phyloP scores from a whole-genome alignment of 2,888 invertebrate species.

The Cacoxenus indagator region DNA sequence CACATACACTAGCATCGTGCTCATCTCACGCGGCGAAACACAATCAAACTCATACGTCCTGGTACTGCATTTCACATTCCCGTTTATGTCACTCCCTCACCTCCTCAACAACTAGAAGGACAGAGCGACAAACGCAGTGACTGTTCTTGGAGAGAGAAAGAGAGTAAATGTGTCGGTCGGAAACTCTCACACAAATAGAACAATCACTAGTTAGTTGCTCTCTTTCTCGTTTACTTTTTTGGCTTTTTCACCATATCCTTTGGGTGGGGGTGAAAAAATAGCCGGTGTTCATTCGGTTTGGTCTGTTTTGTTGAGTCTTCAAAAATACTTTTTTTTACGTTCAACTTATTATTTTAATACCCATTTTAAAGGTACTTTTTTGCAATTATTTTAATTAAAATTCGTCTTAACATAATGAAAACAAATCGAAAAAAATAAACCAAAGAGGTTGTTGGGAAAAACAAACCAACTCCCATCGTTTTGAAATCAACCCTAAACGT shows the following conservation, averaged over 20 bases:
- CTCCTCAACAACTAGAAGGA: too few relatives aligned
- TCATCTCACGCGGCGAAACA: neutral
- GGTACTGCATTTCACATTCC: too few relatives aligned
- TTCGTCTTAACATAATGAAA: neutral
- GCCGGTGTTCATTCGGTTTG: neutral
- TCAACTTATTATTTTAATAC: too few relatives aligned
- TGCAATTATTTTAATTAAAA: too few relatives aligned
- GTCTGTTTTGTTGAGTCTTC: neutral
- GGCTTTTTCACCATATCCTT: neutral
- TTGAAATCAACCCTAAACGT: slow-evolving; percentile 18
- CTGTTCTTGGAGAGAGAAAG: too few relatives aligned
- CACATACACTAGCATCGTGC: neutral
- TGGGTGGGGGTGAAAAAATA: slow-evolving; percentile 10
- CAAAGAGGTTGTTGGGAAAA: neutral
- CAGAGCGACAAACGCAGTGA: too few relatives aligned
- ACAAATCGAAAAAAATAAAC: neutral
- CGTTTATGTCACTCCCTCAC: too few relatives aligned
- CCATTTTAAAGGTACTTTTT: too few relatives aligned
- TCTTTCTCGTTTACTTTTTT: slow-evolving; percentile 12
- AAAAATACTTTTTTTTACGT: neutral
- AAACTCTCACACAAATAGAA: neutral
- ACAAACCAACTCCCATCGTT: neutral
- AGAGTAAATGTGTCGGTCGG: too few relatives aligned
- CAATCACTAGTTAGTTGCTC: neutral
- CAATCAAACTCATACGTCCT: neutral